Evolutionary conservation across 2,888 invertebrate species (phyloP).

Genomic region (Helicoverpa assulta): DNA sequence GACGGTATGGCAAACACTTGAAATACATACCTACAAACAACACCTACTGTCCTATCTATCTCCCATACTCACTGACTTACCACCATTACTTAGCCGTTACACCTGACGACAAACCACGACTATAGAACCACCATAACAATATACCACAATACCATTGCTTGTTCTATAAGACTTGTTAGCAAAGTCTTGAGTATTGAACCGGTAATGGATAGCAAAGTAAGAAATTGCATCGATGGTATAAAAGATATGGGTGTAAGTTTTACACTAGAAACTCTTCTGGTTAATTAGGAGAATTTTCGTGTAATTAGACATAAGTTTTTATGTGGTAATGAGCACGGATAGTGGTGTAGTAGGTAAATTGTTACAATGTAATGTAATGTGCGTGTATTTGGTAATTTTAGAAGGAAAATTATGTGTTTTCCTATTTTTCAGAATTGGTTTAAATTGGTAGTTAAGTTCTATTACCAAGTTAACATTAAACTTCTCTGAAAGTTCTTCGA

Average conservation of each 20-base stretch:
- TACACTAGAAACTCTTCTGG: constrained; percentile 43
- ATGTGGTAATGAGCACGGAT: constrained; percentile 58
- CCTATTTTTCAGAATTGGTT: background rate
- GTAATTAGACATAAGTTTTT: constrained; percentile 65
- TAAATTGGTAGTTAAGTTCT: too few relatives aligned
- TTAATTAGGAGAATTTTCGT: constrained; percentile 61
- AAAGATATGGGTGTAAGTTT: constrained; percentile 12
- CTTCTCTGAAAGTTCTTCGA: too few relatives aligned
- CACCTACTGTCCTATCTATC: constrained; percentile 25
- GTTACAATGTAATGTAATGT: constrained; percentile 37
- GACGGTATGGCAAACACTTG: too few relatives aligned
- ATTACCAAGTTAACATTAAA: too few relatives aligned
- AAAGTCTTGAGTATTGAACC: background rate
- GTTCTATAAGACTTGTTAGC: background rate
- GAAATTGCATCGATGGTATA: background rate
- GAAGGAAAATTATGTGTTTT: constrained; percentile 1
- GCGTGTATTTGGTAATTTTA: constrained; percentile 5
- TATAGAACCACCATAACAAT: background rate
- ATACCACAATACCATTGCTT: constrained; percentile 4
- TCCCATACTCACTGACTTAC: constrained; percentile 13
- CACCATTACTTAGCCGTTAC: constrained; percentile 44
- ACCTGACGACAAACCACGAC: constrained; percentile 34
- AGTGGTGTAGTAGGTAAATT: constrained; percentile 43
- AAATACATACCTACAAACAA: background rate
- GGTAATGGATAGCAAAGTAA: background rate